Base-by-base conservation (phyloP, 23 tunicate genomes). In the Botrylloides violaceus region DNA sequence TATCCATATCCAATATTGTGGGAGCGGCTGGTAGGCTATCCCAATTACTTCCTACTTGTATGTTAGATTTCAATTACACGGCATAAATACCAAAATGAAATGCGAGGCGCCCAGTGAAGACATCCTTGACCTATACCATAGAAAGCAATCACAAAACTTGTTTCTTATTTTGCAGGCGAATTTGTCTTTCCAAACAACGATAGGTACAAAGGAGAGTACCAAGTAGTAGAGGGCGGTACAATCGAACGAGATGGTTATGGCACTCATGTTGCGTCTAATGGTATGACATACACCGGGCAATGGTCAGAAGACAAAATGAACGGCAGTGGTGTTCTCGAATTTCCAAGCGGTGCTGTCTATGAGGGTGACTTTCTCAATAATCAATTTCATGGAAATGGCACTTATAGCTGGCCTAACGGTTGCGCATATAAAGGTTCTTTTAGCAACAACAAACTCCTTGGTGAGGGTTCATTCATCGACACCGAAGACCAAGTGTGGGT, bases 171-270 rank as follows among this genome's bases (percentile, higher is more conserved):
- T 43, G 7, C 74, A 68, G 95, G 95, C 15, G 83, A 87, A 76
- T 87, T 87, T 58, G 64, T 87, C 4, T 87, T 87, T 55, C 83
- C 95, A 5, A 87, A 87, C 71, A 60, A 81, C 34, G 95, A 87
- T 57, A 73, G 62, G 12, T 87, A 87, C 66, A 81, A 80, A 34
- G 95, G 95, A 4, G 86, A 87, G 55, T 87, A 80, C 71, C n/a
- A 28, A 53, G 33, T 76, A 20, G 80, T 33, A 18, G 75, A 64
- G 37, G 74, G 79, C 36, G 82, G 86, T 27, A 55, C 61, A 3
- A 87, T 87, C 32, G 76, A 70, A 50, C 31, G 95, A 70, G 53
- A 76, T 18, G 95, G 95, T 2, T 27, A 34, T 55, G 95, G 95
- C n/a, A 76, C 83, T 32, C 82, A 80, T 36, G 80, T 77, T 18